Conservation (phyloP, 2,888 invertebrate species). For the Caenorhabditis zanzibari region DNA sequence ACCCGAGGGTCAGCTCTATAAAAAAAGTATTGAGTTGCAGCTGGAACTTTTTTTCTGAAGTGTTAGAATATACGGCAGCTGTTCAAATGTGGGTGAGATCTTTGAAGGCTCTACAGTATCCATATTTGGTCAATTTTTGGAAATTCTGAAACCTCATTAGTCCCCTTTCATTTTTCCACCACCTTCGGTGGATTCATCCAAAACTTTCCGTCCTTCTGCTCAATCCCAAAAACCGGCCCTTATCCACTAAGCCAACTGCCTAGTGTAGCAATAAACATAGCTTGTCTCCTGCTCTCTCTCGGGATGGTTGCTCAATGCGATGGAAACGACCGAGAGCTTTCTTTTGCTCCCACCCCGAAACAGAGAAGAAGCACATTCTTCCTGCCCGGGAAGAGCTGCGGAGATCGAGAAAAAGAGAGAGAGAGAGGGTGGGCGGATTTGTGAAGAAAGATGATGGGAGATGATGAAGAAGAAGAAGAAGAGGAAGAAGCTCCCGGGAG, state of each 20-base stretch:
- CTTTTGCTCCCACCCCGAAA: slow-evolving; percentile 31
- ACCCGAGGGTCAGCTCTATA: background rate
- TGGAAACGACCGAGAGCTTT: slow-evolving; percentile 22
- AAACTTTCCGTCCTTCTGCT: slow-evolving; percentile 13
- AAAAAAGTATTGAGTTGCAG: background rate
- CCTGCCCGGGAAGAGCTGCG: slow-evolving; percentile 2
- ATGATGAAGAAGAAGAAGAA: slow-evolving; percentile 17
- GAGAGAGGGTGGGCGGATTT: slow-evolving; percentile 37
- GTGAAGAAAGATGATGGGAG: slow-evolving; percentile 2
- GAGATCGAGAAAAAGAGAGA: slow-evolving; percentile 14
- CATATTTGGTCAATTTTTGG: background rate
- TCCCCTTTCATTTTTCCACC: background rate
- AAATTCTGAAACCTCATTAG: background rate
- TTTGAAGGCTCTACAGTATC: background rate
- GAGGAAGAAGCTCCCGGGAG: slow-evolving; percentile 34
- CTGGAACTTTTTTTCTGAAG: slow-evolving; percentile 12
- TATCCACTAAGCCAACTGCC: slow-evolving; percentile 42
- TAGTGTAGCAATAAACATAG: slow-evolving; percentile 56
- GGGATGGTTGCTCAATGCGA: slow-evolving; percentile 25
- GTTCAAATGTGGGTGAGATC: background rate
- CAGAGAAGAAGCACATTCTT: slow-evolving; percentile 48
- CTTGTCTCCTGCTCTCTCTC: slow-evolving; percentile 14
- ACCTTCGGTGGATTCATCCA: background rate
- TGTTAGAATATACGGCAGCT: background rate
- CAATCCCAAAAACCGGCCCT: slow-evolving; percentile 28